A percentile compares a stretch with the other conserved stretches of the same genome.
Conservation (phyloP, 1,140 invertebrate genomes). For the Ips nitidus region DNA sequence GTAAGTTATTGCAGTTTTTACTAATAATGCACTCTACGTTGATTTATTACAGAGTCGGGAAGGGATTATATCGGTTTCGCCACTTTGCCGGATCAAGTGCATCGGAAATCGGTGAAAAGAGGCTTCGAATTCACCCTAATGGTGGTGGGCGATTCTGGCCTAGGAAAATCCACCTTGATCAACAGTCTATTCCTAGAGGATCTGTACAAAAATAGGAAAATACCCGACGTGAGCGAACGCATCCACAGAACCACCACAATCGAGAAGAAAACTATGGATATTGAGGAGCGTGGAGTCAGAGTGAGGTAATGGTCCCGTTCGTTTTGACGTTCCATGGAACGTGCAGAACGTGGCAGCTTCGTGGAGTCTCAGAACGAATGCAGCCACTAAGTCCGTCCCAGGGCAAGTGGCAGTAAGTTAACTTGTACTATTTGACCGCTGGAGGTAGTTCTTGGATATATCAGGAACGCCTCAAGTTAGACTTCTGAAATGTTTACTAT, state of each 20-base stretch:
- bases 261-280: slow-evolving; percentile 91
- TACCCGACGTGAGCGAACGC: slow-evolving; percentile 78
- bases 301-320: slow-evolving; percentile 56
- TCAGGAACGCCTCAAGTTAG: too few relatives aligned
- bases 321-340: too few relatives aligned
- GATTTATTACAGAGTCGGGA: slow-evolving; percentile 47
- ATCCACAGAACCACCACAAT: slow-evolving; percentile 84
- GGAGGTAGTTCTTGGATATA: too few relatives aligned
- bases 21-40: too few relatives aligned
- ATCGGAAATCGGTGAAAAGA: slow-evolving; percentile 95
- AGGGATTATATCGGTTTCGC: slow-evolving; percentile 96
- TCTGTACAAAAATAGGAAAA: slow-evolving; percentile 83
- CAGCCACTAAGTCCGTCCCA: too few relatives aligned
- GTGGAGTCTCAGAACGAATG: background rate
- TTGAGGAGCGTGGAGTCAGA: slow-evolving; percentile 90
- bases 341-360: background rate
- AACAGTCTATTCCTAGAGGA: slow-evolving; percentile 97
- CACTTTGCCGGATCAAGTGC: slow-evolving; percentile 96
- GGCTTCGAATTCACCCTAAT: slow-evolving; percentile 99
- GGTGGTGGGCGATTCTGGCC: slow-evolving; percentile 96
- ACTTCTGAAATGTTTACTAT: too few relatives aligned
- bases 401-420: too few relatives aligned
- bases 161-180: slow-evolving; percentile 97
- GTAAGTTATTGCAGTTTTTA: too few relatives aligned
- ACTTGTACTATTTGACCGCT: too few relatives aligned